These are phyloP conservation scores for Polia nebulosa DNA, from an alignment of 2,888 invertebrate genomes.

Conservation along the genomic window DNA sequence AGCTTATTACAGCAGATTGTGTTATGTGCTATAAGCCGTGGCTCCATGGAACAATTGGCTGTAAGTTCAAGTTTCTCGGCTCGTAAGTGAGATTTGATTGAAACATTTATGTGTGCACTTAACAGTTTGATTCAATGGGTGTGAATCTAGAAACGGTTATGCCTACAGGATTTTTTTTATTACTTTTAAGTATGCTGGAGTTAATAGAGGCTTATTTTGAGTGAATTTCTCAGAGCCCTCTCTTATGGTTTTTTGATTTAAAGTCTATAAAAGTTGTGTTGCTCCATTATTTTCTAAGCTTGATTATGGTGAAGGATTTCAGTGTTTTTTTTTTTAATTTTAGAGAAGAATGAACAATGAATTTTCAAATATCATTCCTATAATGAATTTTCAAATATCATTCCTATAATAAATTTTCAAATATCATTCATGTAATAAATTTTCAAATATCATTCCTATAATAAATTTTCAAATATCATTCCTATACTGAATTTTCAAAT, in stretches of 20 bases:
- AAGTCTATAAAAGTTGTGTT: background rate
- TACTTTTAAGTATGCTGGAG: background rate
- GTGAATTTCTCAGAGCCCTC: background rate
- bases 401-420: too few species aligned
- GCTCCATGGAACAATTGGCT: slow-evolving; percentile 26
- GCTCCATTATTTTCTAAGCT: background rate
- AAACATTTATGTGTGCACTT: slow-evolving; percentile 24
- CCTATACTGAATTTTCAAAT: too few species aligned
- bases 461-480: too few species aligned
- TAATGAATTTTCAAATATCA: too few species aligned
- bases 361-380: too few species aligned
- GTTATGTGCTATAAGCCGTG: slow-evolving; percentile 6
- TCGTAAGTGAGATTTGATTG: slow-evolving; percentile 18
- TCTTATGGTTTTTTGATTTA: background rate
- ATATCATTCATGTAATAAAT: too few species aligned
- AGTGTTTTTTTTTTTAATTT: too few species aligned
- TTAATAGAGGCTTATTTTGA: background rate
- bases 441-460: too few species aligned
- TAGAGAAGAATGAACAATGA: too few species aligned
- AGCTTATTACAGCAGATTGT: slow-evolving; percentile 31
- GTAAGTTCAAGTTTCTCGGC: slow-evolving; percentile 2
- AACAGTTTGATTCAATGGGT: slow-evolving; percentile 13
- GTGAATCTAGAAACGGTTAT: background rate
- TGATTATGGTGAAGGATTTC: background rate
- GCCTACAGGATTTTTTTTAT: background rate